phyloP scores from a whole-genome alignment of 2,113 vertebrate genomes.

The Podarcis muralis region DNA sequence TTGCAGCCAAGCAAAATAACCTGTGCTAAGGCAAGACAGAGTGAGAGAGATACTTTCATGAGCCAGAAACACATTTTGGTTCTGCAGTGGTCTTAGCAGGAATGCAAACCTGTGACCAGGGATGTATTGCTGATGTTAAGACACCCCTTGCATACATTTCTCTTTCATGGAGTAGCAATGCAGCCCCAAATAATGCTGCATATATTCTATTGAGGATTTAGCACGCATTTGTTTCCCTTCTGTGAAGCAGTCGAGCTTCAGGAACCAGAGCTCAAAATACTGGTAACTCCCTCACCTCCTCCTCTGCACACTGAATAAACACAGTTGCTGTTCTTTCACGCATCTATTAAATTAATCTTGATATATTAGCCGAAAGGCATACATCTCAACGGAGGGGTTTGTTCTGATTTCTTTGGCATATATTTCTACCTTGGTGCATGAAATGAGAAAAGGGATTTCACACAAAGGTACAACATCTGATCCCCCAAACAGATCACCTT shows the following conservation, averaged over 20 bases:
- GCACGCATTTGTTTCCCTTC: not conserved
- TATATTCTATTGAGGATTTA: not conserved
- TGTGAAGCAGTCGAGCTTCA: not conserved
- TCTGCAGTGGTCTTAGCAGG: conserved; percentile 23
- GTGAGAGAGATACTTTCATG: conserved; percentile 6
- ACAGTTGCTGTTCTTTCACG: not conserved
- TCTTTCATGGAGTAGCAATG: accelerated
- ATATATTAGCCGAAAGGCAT: conserved; percentile 36
- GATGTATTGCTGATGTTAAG: not conserved
- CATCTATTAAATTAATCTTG: conserved; percentile 20
- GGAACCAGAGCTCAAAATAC: conserved; percentile 15
- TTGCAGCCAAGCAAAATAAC: conserved; percentile 18
- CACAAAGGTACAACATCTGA: not conserved
- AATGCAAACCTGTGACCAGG: conserved; percentile 7
- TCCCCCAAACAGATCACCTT: not conserved
- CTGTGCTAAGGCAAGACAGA: conserved; percentile 18
- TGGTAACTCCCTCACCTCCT: not conserved
- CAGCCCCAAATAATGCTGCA: not conserved
- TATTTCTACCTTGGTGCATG: conserved; percentile 35
- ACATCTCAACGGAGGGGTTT: conserved; percentile 13
- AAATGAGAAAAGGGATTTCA: conserved; percentile 40
- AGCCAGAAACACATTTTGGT: conserved; percentile 30
- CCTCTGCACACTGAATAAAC: conserved; percentile 10
- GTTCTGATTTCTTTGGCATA: conserved; percentile 36
- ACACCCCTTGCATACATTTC: not conserved